Percentiles rank a stretch among this genome's conserved stretches.
phyloP scores from a whole-genome alignment of 2,888 invertebrate genomes.

The Oeneis ivallda region DNA sequence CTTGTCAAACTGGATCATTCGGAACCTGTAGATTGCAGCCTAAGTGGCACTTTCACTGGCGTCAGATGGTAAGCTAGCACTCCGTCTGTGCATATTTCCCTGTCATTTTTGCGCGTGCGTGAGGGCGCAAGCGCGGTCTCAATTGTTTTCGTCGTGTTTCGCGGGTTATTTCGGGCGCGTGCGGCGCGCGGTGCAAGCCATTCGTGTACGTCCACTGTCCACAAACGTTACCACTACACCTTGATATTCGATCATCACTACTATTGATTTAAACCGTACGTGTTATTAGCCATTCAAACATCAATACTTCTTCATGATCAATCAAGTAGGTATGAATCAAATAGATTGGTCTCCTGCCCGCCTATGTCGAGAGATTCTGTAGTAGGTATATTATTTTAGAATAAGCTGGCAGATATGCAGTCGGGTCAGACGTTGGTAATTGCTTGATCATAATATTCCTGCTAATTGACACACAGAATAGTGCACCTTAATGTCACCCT shows the following conservation, averaged over 20 bases:
- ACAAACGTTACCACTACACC: conserved; percentile 60
- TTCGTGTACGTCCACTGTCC: conserved; percentile 64
- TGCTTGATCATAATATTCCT: no score
- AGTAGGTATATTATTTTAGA: no score
- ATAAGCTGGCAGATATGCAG: no score
- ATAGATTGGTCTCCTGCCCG: no score
- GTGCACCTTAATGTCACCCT: no score
- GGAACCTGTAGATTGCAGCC: conserved; percentile 31
- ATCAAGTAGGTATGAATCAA: no score
- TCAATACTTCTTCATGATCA: no score
- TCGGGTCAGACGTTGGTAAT: no score
- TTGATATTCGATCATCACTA: conserved; percentile 55
- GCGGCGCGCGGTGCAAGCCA: conserved; percentile 67
- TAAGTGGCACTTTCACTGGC: conserved; percentile 45
- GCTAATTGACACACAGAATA: no score
- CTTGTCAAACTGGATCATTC: conserved; percentile 41
- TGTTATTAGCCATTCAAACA: not conserved
- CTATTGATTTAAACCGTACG: conserved; percentile 27
- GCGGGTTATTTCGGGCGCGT: conserved; percentile 74
- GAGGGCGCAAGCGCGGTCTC: conserved; percentile 69
- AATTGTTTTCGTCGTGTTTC: conserved; percentile 81
- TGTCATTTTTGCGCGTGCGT: conserved; percentile 71
- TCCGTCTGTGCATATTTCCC: conserved; percentile 61
- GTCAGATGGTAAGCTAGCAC: conserved; percentile 41
- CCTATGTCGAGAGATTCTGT: no score